phyloP scores from a whole-genome alignment of 2,113 vertebrate species.

The Macquaria australasica region DNA sequence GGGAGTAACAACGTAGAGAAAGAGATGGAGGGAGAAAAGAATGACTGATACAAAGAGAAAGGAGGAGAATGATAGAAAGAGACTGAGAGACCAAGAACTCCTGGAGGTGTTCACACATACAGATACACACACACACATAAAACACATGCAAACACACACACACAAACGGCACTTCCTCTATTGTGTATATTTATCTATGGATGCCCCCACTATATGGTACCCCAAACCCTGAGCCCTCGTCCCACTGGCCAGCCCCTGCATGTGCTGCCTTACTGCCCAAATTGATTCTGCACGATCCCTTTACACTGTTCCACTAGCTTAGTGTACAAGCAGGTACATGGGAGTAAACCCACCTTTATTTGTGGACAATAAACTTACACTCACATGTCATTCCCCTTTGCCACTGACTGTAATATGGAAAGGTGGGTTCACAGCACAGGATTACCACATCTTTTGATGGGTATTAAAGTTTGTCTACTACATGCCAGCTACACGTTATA shows the following conservation, averaged over 20 bases:
- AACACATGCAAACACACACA: constrained; percentile 44
- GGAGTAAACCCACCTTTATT: constrained; percentile 11
- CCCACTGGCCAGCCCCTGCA: constrained; percentile 68
- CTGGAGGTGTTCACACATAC: constrained; percentile 66
- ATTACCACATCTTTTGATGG: constrained; percentile 5
- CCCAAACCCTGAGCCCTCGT: constrained; percentile 42
- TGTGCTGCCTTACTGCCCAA: constrained; percentile 72
- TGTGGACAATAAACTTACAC: constrained; percentile 40
- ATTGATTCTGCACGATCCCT: constrained; percentile 76
- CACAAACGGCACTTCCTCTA: constrained; percentile 67
- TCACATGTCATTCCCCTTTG: constrained; percentile 16
- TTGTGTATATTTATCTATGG: constrained; percentile 82
- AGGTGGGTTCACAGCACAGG: constrained; percentile 10
- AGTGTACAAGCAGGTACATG: constrained; percentile 48
- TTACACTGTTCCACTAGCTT: constrained; percentile 62
- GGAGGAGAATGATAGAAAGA: constrained; percentile 36
- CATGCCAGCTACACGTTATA: not conserved
- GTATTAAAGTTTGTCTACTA: not conserved
- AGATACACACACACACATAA: constrained; percentile 36
- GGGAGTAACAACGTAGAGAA: constrained; percentile 78
- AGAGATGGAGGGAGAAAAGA: constrained; percentile 33
- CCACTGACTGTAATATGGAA: constrained; percentile 40
- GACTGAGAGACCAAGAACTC: constrained; percentile 65
- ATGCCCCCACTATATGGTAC: constrained; percentile 64
- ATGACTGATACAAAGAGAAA: constrained; percentile 64